Base-by-base conservation (phyloP, 2,888 invertebrate species). In the Zygogramma bicolorata region DNA sequence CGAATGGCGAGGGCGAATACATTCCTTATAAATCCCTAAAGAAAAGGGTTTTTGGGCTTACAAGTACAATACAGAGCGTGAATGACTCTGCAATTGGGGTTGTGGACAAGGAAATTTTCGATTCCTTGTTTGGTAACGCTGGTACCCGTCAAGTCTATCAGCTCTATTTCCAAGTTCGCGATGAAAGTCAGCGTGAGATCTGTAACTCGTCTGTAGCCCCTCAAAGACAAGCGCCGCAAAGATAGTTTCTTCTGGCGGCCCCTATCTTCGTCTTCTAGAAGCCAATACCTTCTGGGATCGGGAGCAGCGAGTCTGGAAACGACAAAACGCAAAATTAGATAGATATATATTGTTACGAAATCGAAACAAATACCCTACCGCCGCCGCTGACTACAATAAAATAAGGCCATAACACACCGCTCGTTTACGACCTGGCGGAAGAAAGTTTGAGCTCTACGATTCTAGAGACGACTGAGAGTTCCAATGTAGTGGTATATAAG, bases 111-210 rank as follows among this genome's bases (percentile, higher is more conserved):
- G 75, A 94, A 95, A 0, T 86, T 85, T n/a, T 89, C 88, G 0
- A 94, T 88, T 0, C 92, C 94, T 0, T 86, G 81, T 5, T 84
- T 84, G 0, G 93, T 92, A 0, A 94, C 92, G 0, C 88, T 88
- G 0, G 93, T 93, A 0, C 91, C 90, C 0, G 91, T 91, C 0
- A 95, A 90, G 84, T 95, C 94, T 0, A 95, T 83, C 60, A 86
- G 67, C 10, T 85, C 84, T 58, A 86, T 73, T 31, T 83, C 81
- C 42, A 86, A 75, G 62, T 83, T 76, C 53, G 74, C 77, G 0
- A 86, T 70, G 42, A 77, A 78, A 1, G 59, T 38, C 15, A 86
- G 75, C 0, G 83, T 79, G 2, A 59, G 27, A 69, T 86, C 81
- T 5, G 84, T 85, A 20, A 86, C 78, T 59, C 77, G 73, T 22